Evolutionary conservation across 2,113 vertebrate species (phyloP), one percentile per base, ranked within the genome.

Genomic region (Mesitornis unicolor): DNA sequence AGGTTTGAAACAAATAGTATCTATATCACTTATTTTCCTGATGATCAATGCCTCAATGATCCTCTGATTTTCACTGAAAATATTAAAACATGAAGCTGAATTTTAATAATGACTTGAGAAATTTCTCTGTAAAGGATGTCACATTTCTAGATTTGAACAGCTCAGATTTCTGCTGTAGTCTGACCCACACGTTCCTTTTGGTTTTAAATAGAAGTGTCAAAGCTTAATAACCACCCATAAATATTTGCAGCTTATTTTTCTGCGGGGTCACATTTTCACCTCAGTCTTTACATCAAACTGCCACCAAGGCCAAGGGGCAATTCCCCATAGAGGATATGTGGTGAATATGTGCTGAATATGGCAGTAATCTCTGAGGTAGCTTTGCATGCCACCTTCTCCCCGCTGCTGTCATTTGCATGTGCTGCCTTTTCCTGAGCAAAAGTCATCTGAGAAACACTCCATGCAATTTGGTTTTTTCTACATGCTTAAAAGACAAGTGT

Each of bases 381-480:
- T 92, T 85, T 80, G 26, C 63, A 22, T 80, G 63, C 61, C 2
- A 1, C 10, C 16, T 61, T 92, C 65, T 90, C 59, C 54, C 51
- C 73, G 24, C 73, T 97, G 73, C 43, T 89, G 54, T 73, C 51
- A 86, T 93, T 94, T 92, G 60, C 57, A 67, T 80, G 78, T 71
- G 73, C 65, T 90, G 82, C 83, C 53, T 94, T 91, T 79, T 79
- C 48, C 70, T 85, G 21, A 84, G 61, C 61, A 92, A 40, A 90
- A 90, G 76, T 78, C 75, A 68, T 86, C 59, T 59, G 36, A 87
- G 74, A 88, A 89, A 84, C 68, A 47, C 38, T 63, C 45, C 18
- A 8, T 92, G 67, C 59, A 75, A 67, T 82, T 84, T 84, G 28
- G 33, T 74, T 80, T 82, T 81, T 81, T 97, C 91, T 78, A 75